Base-by-base conservation (phyloP, 2,797 vertebrate genomes). In the Sebastiscus albofasciatus region DNA sequence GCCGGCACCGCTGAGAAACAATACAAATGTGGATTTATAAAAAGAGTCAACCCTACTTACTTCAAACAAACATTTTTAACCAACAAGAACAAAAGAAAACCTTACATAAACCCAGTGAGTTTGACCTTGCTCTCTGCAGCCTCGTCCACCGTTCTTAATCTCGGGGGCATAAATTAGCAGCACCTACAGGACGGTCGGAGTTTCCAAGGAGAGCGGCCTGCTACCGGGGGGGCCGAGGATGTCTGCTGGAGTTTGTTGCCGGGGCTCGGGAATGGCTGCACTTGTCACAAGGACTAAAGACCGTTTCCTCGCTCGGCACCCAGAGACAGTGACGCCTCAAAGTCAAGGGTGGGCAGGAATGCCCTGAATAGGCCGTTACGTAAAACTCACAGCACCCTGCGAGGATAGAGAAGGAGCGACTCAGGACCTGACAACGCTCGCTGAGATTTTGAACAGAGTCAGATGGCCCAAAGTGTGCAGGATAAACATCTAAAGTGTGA, bases 261-360 rank as follows among this genome's bases (percentile, higher is more conserved):
- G 16, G 79, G 91, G 87, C 85, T 89, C 24, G 26, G 68, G 87
- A 94, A 90, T 91, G 90, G 83, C 89, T 88, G 83, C 91, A 87
- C 92, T 94, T 93, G 93, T 93, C 94, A 94, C 87, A 82, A 90
- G 92, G 82, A 93, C 90, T 91, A 87, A 93, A 92, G 92, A 83
- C 82, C 72, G 89, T 89, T 84, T 81, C 80, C 83, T 85, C 60
- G 75, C 91, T 85, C 67, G 85, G 87, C 92, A 84, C 87, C 86
- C 78, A 88, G 77, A 95, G 88, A 95, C 89, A 91, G 89, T 65
- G 85, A 93, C 88, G 92, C 87, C 87, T 94, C 90, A 92, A 93
- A 94, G 93, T 94, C 92, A 92, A 92, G 92, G 88, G 89, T 91
- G 92, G 87, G 87, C 85, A 92, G 90, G 89, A 94, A 92, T 93